Conservation (phyloP, 2,797 vertebrate species). For the Danio aesculapii region DNA sequence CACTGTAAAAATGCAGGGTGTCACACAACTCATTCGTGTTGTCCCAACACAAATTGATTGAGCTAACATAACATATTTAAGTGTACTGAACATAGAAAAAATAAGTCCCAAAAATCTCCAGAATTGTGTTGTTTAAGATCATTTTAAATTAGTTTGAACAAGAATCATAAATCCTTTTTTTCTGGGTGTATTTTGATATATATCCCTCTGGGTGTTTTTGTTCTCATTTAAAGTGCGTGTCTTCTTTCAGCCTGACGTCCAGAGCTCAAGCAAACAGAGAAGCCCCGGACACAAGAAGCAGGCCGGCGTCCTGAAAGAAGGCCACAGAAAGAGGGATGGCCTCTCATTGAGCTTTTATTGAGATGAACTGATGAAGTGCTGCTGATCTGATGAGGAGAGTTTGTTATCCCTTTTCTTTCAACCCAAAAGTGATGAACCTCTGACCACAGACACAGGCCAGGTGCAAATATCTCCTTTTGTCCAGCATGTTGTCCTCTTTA, state of each 20-base stretch:
- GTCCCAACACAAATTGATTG: too few species aligned
- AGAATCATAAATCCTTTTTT: too few species aligned
- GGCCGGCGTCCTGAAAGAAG: constrained; percentile 71
- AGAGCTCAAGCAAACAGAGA: constrained; percentile 80
- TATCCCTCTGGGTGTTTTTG: constrained; percentile 21
- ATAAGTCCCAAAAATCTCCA: too few species aligned
- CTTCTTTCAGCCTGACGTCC: constrained; percentile 48
- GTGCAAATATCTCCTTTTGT: constrained; percentile 60
- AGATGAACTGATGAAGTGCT: constrained; percentile 64
- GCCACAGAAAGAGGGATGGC: constrained; percentile 65
- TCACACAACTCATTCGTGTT: too few species aligned
- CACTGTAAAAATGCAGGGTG: too few species aligned
- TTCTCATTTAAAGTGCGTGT: constrained; percentile 47
- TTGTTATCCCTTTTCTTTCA: constrained; percentile 45
- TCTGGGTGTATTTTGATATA: not conserved
- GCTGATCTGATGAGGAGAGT: constrained; percentile 54
- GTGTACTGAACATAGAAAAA: too few species aligned
- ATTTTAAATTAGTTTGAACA: too few species aligned
- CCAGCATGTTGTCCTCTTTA: constrained; percentile 46
- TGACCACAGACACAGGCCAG: constrained; percentile 49
- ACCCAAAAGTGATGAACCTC: constrained; percentile 58
- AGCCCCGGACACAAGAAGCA: constrained; percentile 73
- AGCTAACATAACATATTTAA: too few species aligned
- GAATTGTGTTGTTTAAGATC: too few species aligned
- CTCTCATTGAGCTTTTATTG: constrained; percentile 75